These are phyloP conservation scores for Acronicta aceris DNA, from an alignment of 2,888 invertebrate species.

Conservation along the genomic window DNA sequence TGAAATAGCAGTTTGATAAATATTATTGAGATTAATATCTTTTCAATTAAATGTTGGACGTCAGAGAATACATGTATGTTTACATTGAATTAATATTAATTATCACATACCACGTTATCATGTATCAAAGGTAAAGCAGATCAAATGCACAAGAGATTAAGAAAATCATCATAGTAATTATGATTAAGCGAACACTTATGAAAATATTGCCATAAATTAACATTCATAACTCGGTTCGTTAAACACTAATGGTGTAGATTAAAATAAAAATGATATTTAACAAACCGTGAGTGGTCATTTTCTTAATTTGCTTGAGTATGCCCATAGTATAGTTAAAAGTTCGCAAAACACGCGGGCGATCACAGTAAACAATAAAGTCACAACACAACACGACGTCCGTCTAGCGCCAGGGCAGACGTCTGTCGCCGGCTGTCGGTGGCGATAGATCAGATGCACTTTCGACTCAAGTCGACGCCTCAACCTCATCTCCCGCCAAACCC, in stretches of 20 bases:
- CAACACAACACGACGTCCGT: constrained; percentile 50
- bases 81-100: constrained; percentile 26
- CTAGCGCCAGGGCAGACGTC: constrained; percentile 65
- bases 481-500: constrained; percentile 59
- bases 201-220: constrained; percentile 18
- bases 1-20: not conserved
- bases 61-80: constrained; percentile 9
- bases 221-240: constrained; percentile 29
- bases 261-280: constrained; percentile 44
- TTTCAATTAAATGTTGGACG: constrained; percentile 20
- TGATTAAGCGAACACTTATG: constrained; percentile 1
- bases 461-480: constrained; percentile 49
- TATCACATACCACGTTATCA: constrained; percentile 24
- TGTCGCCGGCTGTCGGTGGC: constrained; percentile 68
- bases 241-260: constrained; percentile 5
- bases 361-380: constrained; percentile 51
- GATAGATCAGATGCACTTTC: constrained; percentile 76
- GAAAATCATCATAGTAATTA: constrained; percentile 28
- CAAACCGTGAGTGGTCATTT: constrained; percentile 80
- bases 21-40: constrained; percentile 3
- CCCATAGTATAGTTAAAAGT: constrained; percentile 69
- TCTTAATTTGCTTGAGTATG: constrained; percentile 84
- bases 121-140: constrained; percentile 19
- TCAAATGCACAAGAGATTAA: constrained; percentile 31
- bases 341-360: constrained; percentile 38